Base-by-base conservation (phyloP, 2,888 invertebrate genomes). In the Eupithecia tripunctaria region DNA sequence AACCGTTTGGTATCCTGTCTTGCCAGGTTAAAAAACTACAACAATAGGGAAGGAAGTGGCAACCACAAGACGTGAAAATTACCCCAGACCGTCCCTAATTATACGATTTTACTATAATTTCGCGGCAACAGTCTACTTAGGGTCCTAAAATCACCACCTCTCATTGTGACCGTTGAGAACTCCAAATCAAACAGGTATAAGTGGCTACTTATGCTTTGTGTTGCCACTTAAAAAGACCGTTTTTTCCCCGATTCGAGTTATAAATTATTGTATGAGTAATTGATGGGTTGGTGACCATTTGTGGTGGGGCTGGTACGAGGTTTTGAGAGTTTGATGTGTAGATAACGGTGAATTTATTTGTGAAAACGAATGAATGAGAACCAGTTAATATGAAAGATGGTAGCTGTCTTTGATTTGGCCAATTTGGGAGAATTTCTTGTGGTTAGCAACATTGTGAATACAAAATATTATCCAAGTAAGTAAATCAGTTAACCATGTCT, bases 1-100 rank as follows among this genome's bases (percentile, higher is more conserved):
- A 85, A 88, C 81, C 75, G 78, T 82, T 82, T 78, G 79, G 86
- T 84, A 86, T 88, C 87, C 88, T 87, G 88, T 82, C 84, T 84
- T 77, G 75, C 74, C 76, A 71, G 68, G 67, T 82, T 82, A 79
- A 82, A 82, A 84, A 87, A 85, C 81, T 81, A 81, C 74, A 88
- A 94, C 94, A 94, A 94, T 91, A 84, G 89, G 89, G 87, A 90
- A 93, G 94, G 94, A 93, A 94, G 89, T 85, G 79, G 82, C 82
- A 84, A 93, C 94, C 93, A 88, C 94, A 93, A 91, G 91, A 87
- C 86, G 80, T 85, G 82, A 82, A 87, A 93, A 93, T 91, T 90
- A 88, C 86, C 82, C 80, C 85, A 85, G 82, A 84, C 85, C 88
- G 82, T 87, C 90, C 91, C 85, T 94, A 94, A 94, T 94, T 93